phyloP scores from a whole-genome alignment of 1,140 invertebrate species.

The Periplaneta americana region DNA sequence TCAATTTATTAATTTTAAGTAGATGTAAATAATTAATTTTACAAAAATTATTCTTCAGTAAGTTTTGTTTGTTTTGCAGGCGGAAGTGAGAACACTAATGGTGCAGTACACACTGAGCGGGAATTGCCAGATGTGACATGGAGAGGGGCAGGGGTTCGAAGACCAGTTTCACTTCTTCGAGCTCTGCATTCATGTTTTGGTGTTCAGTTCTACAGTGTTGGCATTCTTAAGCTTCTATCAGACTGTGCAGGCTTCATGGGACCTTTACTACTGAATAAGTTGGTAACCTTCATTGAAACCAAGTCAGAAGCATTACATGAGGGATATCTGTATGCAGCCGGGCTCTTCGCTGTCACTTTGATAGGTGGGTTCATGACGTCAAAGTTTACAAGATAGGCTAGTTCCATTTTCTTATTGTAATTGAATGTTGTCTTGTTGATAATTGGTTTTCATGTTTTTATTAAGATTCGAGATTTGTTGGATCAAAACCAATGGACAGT shows the following conservation, averaged over 20 bases:
- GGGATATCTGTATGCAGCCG: slow-evolving; percentile 77
- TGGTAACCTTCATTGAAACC: slow-evolving; percentile 78
- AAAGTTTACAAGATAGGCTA: too few species aligned
- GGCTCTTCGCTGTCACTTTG: slow-evolving; percentile 60
- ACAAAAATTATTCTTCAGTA: too few species aligned
- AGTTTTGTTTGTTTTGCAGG: slow-evolving; percentile 25
- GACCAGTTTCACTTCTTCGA: slow-evolving; percentile 21
- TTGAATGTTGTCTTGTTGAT: too few species aligned
- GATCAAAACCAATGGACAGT: too few species aligned
- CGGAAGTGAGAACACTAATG: slow-evolving; percentile 19
- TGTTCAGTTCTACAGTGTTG: slow-evolving; percentile 82
- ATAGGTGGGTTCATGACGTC: slow-evolving; percentile 49
- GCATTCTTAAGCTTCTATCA: slow-evolving; percentile 77
- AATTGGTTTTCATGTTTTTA: too few species aligned
- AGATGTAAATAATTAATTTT: too few species aligned
- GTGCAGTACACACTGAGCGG: slow-evolving; percentile 24
- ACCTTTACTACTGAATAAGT: slow-evolving; percentile 78
- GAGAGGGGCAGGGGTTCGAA: neutral
- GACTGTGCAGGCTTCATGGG: slow-evolving; percentile 82
- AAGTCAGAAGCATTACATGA: slow-evolving; percentile 53
- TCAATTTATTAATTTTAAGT: too few species aligned
- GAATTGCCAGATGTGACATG: slow-evolving; percentile 24
- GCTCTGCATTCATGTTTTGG: slow-evolving; percentile 59
- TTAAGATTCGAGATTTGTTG: too few species aligned
- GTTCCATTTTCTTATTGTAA: too few species aligned